Conservation (phyloP, 2,888 invertebrate species). For the Eledone cirrhosa region DNA sequence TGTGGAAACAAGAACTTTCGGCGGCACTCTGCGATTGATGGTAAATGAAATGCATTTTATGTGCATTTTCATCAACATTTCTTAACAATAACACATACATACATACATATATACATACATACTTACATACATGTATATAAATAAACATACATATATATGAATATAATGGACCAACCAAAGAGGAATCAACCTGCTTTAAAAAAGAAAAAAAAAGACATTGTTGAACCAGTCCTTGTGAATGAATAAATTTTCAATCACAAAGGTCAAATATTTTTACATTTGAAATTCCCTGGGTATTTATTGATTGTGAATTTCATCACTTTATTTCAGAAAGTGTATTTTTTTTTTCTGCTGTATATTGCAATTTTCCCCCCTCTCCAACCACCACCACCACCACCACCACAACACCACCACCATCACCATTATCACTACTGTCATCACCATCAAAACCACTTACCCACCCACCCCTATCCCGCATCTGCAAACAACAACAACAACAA, state of each 20-base stretch:
- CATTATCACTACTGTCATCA: neutral
- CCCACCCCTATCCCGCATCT: too few species aligned
- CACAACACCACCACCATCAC: neutral
- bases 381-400: slow-evolving; percentile 10
- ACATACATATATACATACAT: too few species aligned
- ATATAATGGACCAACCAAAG: too few species aligned
- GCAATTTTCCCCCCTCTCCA: slow-evolving; percentile 22
- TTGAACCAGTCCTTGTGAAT: slow-evolving; percentile 19
- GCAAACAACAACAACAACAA: too few species aligned
- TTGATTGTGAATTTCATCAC: slow-evolving; percentile 14
- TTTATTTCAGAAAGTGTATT: slow-evolving; percentile 22
- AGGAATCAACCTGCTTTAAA: neutral
- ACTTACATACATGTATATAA: too few species aligned
- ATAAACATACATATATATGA: too few species aligned
- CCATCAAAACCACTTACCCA: neutral
- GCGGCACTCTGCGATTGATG: too few species aligned
- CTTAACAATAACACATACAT: too few species aligned
- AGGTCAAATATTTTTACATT: slow-evolving; percentile 24
- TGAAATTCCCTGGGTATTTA: slow-evolving; percentile 27
- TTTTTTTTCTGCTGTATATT: slow-evolving; percentile 24
- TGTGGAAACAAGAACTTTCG: too few species aligned
- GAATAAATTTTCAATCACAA: slow-evolving; percentile 20
- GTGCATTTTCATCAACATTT: too few species aligned
- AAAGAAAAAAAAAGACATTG: slow-evolving; percentile 9
- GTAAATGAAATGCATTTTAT: too few species aligned